Evolutionary conservation across 2,113 vertebrate species (phyloP).

Genomic region (Boleophthalmus pectinirostris): DNA sequence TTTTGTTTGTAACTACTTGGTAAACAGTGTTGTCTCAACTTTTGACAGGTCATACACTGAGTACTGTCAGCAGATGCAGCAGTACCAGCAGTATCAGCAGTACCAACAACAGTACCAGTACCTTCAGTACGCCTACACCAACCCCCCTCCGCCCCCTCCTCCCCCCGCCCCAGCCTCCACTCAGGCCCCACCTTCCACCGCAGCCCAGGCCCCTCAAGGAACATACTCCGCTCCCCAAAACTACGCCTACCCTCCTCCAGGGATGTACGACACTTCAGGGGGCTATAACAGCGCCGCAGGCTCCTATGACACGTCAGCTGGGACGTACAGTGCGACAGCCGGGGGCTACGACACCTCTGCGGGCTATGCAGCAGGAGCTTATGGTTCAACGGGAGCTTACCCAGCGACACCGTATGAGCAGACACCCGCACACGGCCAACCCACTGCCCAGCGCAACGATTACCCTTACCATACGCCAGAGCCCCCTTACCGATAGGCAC

Average conservation of each 20-base stretch:
- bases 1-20: background rate
- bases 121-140: constrained; percentile 77
- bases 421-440: constrained; percentile 81
- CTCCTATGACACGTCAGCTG: constrained; percentile 52
- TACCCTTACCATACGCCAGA: constrained; percentile 81
- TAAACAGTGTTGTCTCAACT: background rate
- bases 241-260: constrained; percentile 55
- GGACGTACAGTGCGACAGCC: constrained; percentile 50
- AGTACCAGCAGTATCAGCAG: constrained; percentile 80
- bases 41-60: constrained; percentile 76
- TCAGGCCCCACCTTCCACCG: constrained; percentile 49
- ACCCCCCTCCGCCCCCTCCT: constrained; percentile 68
- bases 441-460: constrained; percentile 77
- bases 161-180: constrained; percentile 60
- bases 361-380: constrained; percentile 66
- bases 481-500: constrained; percentile 79
- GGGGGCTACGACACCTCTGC: constrained; percentile 60
- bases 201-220: constrained; percentile 63
- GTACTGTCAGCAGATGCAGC: constrained; percentile 81
- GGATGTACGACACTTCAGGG: constrained; percentile 53
- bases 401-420: constrained; percentile 82
- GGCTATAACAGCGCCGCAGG: constrained; percentile 47
- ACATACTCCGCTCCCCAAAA: constrained; percentile 64
- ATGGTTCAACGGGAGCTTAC: constrained; percentile 72
- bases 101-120: constrained; percentile 81